Conservation (phyloP, 2,888 invertebrate genomes). For the Melieria omissa region DNA sequence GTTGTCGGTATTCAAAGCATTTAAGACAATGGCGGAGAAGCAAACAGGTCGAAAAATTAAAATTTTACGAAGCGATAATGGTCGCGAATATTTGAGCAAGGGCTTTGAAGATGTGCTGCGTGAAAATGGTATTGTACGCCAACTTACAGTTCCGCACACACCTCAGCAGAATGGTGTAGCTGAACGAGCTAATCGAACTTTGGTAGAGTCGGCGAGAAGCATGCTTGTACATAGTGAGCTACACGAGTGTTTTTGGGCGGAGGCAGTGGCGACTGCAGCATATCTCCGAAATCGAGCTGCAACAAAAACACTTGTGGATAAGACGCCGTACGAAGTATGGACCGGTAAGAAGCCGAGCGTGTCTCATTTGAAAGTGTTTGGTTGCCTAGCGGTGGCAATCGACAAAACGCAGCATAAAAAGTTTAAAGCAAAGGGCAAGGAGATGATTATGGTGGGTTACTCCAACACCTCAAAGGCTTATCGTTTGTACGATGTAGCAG, state of each 20-base stretch:
- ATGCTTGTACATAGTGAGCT: not conserved
- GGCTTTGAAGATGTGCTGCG: not conserved
- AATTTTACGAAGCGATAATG: conserved; percentile 6
- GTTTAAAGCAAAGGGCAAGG: not conserved
- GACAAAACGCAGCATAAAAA: conserved; percentile 9
- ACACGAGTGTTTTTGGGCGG: conserved; percentile 1
- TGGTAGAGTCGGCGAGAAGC: not conserved
- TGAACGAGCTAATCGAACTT: not conserved
- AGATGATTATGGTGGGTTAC: conserved; percentile 20
- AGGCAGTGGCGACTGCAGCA: not conserved
- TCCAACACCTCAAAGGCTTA: conserved; percentile 28
- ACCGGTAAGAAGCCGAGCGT: conserved; percentile 5
- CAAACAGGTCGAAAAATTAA: not conserved
- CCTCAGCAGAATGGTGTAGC: conserved; percentile 9
- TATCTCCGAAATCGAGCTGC: conserved; percentile 20
- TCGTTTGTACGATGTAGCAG: conserved; percentile 23
- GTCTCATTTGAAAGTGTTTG: conserved; percentile 14
- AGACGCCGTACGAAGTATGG: conserved; percentile 3
- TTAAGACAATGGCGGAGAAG: not conserved
- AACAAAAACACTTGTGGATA: not conserved
- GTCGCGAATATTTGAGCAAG: not conserved
- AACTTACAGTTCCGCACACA: conserved; percentile 40
- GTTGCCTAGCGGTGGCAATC: conserved; percentile 15
- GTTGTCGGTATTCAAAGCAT: not conserved
- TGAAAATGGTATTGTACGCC: not conserved